Base-by-base conservation (phyloP, 2,113 vertebrate genomes). In the Mus pahari region DNA sequence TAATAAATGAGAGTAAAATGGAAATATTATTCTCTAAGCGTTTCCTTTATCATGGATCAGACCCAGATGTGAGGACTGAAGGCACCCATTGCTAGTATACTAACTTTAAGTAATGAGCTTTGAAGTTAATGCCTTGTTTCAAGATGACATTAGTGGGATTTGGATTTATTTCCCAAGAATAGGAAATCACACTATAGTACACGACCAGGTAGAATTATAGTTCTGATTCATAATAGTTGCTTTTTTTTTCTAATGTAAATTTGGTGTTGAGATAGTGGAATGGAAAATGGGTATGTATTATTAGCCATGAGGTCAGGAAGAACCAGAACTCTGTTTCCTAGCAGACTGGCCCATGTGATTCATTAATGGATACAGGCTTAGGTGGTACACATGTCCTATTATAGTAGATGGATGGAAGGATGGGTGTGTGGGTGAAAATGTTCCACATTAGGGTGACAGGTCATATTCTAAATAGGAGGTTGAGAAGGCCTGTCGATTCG, bases 361-460 rank as follows among this genome's bases (percentile, higher is more conserved):
- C 26, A 6, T 84, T 7, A 11, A 74, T 24, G 9, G 8, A 2
- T 7, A 42, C 0, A 9, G 11, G 7, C 1, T 4, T 62, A 5
- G 7, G 45, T 11, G 31, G 3, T 14, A 71, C 45, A 39, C 4
- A 78, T 24, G 42, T 48, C 3, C 12, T n/a, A n/a, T n/a, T 71
- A 20, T n/a, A 71, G 36, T n/a, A 71, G 68, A 71, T 19, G 14
- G 17, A n/a, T 8, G 16, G 12, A 71, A 71, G 4, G 16, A 70
- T 68, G 31, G 28, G 31, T 31, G 33, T 64, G 11, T 45, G 19
- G 20, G 39, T 31, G 60, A 31, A n/a, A 70, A 36, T 70, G 33
- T 19, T 16, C 2, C 8, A 5, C 0, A 45, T 1, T 20, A 60
- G 50, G 7, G 73, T 14, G 28, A 13, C 22, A 22, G 36, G 26